A percentile compares a stretch with the other conserved stretches of the same genome.
Evolutionary conservation across 2,113 vertebrate species (phyloP).

Genomic region (Octodon degus): DNA sequence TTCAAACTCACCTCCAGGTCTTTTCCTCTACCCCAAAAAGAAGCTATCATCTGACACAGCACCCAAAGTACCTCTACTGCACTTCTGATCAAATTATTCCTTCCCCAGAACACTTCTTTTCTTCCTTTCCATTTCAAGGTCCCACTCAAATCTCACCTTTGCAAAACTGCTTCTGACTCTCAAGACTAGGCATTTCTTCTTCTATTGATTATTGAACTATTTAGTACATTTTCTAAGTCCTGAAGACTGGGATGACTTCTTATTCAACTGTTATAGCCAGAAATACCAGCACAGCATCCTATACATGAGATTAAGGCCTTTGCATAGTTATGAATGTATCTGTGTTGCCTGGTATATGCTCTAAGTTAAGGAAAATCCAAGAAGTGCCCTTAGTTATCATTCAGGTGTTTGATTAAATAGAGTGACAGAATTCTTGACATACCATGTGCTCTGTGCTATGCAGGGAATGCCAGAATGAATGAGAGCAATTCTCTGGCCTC

Average conservation of each 20-base stretch:
- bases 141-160: not conserved
- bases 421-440: not conserved
- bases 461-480: not conserved
- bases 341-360: not conserved
- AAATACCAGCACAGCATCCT: not conserved
- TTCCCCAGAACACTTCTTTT: not conserved
- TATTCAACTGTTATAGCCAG: not conserved
- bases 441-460: not conserved
- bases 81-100: not conserved
- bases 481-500: not conserved
- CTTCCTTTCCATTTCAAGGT: not conserved
- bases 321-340: not conserved
- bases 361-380: not conserved
- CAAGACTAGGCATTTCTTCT: not conserved
- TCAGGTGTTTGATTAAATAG: not conserved
- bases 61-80: not conserved
- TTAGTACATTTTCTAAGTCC: not conserved
- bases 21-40: not conserved
- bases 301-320: not conserved
- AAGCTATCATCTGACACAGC: not conserved
- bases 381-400: not conserved
- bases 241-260: not conserved
- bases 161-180: conserved; percentile 1
- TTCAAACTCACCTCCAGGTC: not conserved
- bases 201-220: not conserved